Percentiles rank a stretch among this genome's conserved stretches.
Conservation (phyloP, 2,113 vertebrate species). For the Nematolebias whitei region DNA sequence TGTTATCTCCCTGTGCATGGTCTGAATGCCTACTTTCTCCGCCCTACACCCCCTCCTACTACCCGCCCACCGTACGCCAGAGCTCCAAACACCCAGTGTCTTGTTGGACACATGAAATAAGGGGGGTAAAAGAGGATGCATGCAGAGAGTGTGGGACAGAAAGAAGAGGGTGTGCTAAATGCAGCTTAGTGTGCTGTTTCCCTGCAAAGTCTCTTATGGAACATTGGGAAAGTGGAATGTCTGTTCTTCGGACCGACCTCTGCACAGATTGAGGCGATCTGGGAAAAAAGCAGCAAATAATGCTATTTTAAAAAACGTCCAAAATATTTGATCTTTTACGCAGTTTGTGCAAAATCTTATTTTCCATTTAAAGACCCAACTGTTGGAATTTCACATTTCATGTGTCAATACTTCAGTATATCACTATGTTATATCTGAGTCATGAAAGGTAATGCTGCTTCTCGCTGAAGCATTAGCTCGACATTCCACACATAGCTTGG, state of each 20-base stretch:
- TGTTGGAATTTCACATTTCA: neutral
- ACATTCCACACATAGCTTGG: constrained; percentile 83
- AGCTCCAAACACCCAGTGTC: constrained; percentile 71
- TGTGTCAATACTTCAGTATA: neutral
- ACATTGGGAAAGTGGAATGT: constrained; percentile 81
- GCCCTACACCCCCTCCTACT: constrained; percentile 64
- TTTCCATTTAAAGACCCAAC: neutral
- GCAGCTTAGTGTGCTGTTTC: constrained; percentile 74
- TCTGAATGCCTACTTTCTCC: constrained; percentile 69
- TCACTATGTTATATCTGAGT: constrained; percentile 25
- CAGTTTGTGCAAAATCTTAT: too few species aligned
- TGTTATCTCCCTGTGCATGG: constrained; percentile 76
- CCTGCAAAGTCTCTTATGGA: constrained; percentile 78
- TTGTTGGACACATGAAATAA: constrained; percentile 46
- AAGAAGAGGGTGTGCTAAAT: constrained; percentile 58
- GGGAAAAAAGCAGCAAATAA: constrained; percentile 25
- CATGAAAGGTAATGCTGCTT: constrained; percentile 40
- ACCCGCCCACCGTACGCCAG: constrained; percentile 64
- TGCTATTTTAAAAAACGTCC: too few species aligned
- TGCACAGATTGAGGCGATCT: constrained; percentile 74
- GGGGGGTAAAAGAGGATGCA: constrained; percentile 12
- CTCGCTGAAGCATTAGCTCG: constrained; percentile 71
- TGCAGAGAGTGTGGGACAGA: constrained; percentile 56
- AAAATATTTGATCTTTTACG: too few species aligned
- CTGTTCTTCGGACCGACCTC: constrained; percentile 78